Evolutionary conservation across 1,140 invertebrate species (phyloP).

Genomic region (Drosophila pandora): DNA sequence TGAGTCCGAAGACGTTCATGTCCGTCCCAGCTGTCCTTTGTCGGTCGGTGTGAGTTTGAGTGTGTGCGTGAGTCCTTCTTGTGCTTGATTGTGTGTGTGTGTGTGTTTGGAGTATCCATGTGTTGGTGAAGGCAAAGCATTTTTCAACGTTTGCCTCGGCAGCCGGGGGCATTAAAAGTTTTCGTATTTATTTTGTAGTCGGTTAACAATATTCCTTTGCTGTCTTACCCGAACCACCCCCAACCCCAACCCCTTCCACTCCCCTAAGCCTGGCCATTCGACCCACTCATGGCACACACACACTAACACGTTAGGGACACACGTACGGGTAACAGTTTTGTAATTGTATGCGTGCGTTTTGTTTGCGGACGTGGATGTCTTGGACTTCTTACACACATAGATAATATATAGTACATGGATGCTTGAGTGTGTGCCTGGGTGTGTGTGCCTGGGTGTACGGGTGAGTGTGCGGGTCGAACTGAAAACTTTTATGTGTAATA

Average conservation of each 20-base stretch:
- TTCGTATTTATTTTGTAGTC: slow-evolving; percentile 83
- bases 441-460: slow-evolving; percentile 42
- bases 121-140: slow-evolving; percentile 56
- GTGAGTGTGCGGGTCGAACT: slow-evolving; percentile 48
- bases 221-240: slow-evolving; percentile 24
- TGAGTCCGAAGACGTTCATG: slow-evolving; percentile 80
- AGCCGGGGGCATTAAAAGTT: slow-evolving; percentile 78
- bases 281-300: slow-evolving; percentile 24
- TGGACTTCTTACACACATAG: slow-evolving; percentile 61
- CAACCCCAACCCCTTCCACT: not conserved
- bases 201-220: slow-evolving; percentile 79
- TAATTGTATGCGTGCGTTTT: slow-evolving; percentile 81
- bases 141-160: slow-evolving; percentile 76
- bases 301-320: slow-evolving; percentile 26
- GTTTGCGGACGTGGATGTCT: slow-evolving; percentile 79
- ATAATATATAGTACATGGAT: slow-evolving; percentile 59
- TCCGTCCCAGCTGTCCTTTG: slow-evolving; percentile 54
- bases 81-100: slow-evolving; percentile 19
- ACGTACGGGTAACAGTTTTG: slow-evolving; percentile 72
- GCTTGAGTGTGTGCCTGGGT: slow-evolving; percentile 37
- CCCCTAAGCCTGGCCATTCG: slow-evolving; percentile 37
- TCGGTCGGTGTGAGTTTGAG: slow-evolving; percentile 17
- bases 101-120: slow-evolving; percentile 19
- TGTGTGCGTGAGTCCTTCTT: slow-evolving; percentile 15
- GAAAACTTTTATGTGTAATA: slow-evolving; percentile 83